Percentiles rank a stretch among this genome's conserved stretches.
These are phyloP conservation scores for Hippotragus niger DNA, from an alignment of 2,113 vertebrate species.

Conservation along the genomic window DNA sequence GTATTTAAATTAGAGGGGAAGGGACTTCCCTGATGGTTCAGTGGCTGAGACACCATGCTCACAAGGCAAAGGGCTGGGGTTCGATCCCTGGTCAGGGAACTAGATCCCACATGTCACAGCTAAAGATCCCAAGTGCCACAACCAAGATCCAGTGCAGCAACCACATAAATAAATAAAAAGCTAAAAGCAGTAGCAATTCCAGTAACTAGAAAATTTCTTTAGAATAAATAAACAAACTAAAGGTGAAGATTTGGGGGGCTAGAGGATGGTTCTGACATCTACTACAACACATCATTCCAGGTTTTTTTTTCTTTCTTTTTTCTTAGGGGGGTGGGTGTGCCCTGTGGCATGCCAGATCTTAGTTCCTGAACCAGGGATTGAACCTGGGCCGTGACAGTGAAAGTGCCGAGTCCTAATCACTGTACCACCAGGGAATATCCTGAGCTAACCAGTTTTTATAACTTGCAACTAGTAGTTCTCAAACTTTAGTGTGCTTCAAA, in stretches of 20 bases:
- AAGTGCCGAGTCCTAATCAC: neutral
- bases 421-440: neutral
- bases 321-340: neutral
- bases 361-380: neutral
- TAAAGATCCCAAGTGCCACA: neutral
- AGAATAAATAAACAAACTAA: neutral
- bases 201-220: neutral
- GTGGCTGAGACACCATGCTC: neutral
- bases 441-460: neutral
- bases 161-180: neutral
- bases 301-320: neutral
- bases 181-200: neutral
- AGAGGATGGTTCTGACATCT: neutral
- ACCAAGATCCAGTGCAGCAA: neutral
- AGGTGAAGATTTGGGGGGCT: neutral
- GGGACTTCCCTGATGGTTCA: neutral
- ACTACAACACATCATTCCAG: neutral
- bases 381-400: neutral
- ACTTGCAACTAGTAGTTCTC: neutral
- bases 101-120: neutral
- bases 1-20: neutral
- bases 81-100: neutral
- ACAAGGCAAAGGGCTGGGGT: neutral
- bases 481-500: neutral
- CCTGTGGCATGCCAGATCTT: neutral